phyloP scores from a whole-genome alignment of 2,888 invertebrate species.

The Glyphotaelius pellucidus region DNA sequence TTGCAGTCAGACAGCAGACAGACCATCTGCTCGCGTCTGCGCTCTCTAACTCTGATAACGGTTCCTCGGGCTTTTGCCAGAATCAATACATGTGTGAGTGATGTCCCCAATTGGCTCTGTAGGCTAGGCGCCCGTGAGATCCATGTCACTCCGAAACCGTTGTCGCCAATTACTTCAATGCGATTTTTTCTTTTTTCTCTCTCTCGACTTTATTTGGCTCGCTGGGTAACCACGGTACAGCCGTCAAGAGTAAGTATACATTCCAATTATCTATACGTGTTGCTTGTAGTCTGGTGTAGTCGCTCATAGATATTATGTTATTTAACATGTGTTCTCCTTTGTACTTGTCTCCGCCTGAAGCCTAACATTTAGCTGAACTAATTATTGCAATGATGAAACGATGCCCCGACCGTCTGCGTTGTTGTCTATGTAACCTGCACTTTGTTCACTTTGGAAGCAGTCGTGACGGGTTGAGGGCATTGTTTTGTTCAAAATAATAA shows the following conservation, averaged over 20 bases:
- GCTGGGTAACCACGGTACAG: constrained; percentile 82
- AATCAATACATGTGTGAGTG: constrained; percentile 85
- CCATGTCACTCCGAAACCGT: constrained; percentile 55
- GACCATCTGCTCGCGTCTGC: constrained; percentile 66
- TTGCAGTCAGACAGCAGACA: constrained; percentile 67
- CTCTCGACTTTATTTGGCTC: constrained; percentile 84
- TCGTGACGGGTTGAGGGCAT: constrained; percentile 9
- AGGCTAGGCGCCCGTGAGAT: constrained; percentile 55
- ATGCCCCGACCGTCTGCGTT: constrained; percentile 13
- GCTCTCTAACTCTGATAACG: constrained; percentile 65
- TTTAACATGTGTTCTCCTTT: constrained; percentile 50
- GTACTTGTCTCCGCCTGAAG: constrained; percentile 58
- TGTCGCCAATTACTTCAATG: constrained; percentile 74
- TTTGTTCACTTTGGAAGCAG: neutral
- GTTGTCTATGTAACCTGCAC: neutral
- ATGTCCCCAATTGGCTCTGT: constrained; percentile 66
- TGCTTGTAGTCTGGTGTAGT: constrained; percentile 67
- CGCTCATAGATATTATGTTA: constrained; percentile 54
- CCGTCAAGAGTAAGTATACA: constrained; percentile 84
- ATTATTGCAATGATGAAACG: constrained; percentile 20
- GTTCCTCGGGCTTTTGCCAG: constrained; percentile 70
- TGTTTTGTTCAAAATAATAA: constrained; percentile 25
- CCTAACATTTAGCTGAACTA: constrained; percentile 39
- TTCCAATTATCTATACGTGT: constrained; percentile 79
- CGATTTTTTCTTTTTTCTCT: constrained; percentile 78